phyloP scores from a whole-genome alignment of 1,140 invertebrate species.

The Achroia grisella region DNA sequence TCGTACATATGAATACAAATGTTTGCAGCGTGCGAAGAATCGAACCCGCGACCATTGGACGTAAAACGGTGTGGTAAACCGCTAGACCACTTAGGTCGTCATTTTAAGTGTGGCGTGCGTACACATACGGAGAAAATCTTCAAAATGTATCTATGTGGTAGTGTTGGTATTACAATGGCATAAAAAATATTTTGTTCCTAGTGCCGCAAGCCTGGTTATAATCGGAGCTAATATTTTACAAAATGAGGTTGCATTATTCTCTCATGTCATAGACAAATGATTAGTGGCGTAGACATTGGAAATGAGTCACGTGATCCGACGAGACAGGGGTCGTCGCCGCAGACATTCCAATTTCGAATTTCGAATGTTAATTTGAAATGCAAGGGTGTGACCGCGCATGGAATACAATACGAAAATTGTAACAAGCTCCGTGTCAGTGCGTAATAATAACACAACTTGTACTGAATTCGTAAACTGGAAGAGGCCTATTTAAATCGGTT shows the following conservation, averaged over 20 bases:
- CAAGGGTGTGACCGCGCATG: slow-evolving; percentile 32
- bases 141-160: no score
- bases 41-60: no score
- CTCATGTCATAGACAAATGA: slow-evolving; percentile 10
- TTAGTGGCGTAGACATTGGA: slow-evolving; percentile 11
- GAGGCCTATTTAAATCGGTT: slow-evolving; percentile 12
- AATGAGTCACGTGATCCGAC: slow-evolving; percentile 15
- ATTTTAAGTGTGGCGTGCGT: no score
- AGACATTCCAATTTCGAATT: slow-evolving; percentile 31
- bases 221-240: no score
- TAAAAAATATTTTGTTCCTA: no score
- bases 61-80: no score
- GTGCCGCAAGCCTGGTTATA: no score
- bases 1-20: no score
- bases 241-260: background rate
- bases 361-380: slow-evolving; percentile 41
- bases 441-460: slow-evolving; percentile 1
- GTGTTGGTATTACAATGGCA: no score
- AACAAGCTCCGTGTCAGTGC: slow-evolving; percentile 8
- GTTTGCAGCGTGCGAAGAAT: no score
- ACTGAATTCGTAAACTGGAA: slow-evolving; percentile 4
- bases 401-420: slow-evolving; percentile 25
- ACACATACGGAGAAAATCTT: no score
- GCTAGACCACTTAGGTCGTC: no score
- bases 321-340: slow-evolving; percentile 27